These are phyloP conservation scores for Eupithecia exiguata DNA, from an alignment of 2,888 invertebrate genomes.

Conservation along the genomic window DNA sequence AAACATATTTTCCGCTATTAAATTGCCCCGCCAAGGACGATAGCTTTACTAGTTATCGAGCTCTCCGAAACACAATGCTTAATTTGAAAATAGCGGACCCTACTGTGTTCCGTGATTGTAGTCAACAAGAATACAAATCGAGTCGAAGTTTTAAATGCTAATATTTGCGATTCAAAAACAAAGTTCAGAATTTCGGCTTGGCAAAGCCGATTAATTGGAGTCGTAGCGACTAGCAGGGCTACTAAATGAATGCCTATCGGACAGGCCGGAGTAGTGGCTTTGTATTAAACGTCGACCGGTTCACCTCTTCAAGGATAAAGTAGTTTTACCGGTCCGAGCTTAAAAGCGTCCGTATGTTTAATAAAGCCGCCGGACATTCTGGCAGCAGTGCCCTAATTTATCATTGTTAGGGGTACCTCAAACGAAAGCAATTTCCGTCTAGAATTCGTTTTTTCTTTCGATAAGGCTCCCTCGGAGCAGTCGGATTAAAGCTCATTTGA, in stretches of 20 bases:
- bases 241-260: conserved; percentile 43
- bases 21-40: conserved; percentile 13
- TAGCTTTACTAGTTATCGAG: conserved; percentile 30
- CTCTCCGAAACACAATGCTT: conserved; percentile 16
- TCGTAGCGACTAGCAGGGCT: conserved; percentile 39
- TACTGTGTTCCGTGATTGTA: conserved; percentile 34
- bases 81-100: conserved; percentile 28
- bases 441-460: conserved; percentile 63
- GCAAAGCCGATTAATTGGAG: conserved; percentile 59
- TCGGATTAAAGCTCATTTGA: conserved; percentile 63
- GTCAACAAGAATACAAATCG: conserved; percentile 46
- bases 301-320: conserved; percentile 60
- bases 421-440: conserved; percentile 75
- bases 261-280: conserved; percentile 50
- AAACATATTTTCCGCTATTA: conserved; percentile 29
- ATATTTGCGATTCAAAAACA: conserved; percentile 49
- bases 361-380: conserved; percentile 72
- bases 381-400: conserved; percentile 74
- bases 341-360: conserved; percentile 69
- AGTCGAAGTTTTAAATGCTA: conserved; percentile 43
- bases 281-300: conserved; percentile 48
- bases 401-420: conserved; percentile 74
- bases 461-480: conserved; percentile 54
- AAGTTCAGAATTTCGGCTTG: conserved; percentile 53
- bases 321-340: conserved; percentile 55